phyloP scores from a whole-genome alignment of 2,113 vertebrate genomes.

The Vidua macroura region DNA sequence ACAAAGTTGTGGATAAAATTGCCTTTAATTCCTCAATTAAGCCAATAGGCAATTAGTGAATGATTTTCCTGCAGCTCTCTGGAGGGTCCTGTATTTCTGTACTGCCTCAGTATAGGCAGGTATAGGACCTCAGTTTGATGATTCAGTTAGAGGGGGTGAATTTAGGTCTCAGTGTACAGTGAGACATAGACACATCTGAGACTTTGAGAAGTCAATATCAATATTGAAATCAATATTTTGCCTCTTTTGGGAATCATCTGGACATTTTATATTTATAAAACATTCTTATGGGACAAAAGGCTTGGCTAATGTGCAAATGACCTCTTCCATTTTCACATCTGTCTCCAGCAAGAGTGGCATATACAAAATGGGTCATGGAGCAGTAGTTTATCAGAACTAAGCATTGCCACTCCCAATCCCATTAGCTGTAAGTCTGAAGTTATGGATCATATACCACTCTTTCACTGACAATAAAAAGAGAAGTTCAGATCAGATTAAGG shows the following conservation, averaged over 20 bases:
- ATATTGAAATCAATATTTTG: neutral
- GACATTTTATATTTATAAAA: neutral
- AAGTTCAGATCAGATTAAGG: neutral
- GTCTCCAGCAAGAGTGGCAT: neutral
- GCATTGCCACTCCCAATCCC: neutral
- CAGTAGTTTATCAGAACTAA: neutral
- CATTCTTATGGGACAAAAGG: neutral
- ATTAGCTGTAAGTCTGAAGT: neutral
- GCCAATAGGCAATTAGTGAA: neutral
- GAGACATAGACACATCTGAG: neutral
- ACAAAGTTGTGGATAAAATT: slow-evolving; percentile 22
- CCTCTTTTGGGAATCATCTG: neutral
- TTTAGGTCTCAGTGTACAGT: neutral
- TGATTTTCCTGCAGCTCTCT: neutral
- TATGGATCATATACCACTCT: neutral
- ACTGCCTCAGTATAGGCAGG: neutral
- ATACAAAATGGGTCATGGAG: neutral
- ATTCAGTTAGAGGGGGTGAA: neutral
- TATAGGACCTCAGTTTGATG: neutral
- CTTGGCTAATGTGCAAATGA: neutral
- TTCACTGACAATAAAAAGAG: neutral
- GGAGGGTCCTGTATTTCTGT: neutral
- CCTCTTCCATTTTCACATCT: neutral
- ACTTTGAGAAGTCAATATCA: neutral
- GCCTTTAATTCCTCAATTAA: slow-evolving; percentile 19